A percentile compares a stretch with the other conserved stretches of the same genome.
These are phyloP conservation scores for Belgica antarctica DNA, from an alignment of 2,888 invertebrate species.

Conservation along the genomic window DNA sequence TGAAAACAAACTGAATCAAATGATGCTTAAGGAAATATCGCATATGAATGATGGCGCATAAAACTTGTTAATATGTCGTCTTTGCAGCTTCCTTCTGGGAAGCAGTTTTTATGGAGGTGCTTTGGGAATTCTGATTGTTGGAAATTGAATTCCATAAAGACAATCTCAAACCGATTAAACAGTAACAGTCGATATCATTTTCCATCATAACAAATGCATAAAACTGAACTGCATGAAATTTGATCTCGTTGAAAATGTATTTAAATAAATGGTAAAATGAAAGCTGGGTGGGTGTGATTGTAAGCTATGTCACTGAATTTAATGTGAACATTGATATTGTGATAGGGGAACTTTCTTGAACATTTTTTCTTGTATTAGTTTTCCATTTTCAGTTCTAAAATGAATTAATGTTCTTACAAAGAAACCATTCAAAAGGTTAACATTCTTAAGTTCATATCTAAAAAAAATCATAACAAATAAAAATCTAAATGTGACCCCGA, in stretches of 20 bases:
- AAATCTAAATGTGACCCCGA: no score
- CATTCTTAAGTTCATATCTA: no score
- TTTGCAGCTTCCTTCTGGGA: not conserved
- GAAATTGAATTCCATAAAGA: not conserved
- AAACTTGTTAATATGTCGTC: not conserved
- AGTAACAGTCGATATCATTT: not conserved
- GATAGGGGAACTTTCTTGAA: no score
- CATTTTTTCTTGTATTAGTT: no score
- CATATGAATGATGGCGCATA: no score
- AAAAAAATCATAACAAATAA: no score
- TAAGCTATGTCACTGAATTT: no score
- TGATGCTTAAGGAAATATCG: constrained; percentile 26
- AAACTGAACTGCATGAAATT: not conserved
- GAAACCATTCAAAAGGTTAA: no score
- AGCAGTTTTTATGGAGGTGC: not conserved
- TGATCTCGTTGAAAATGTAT: no score
- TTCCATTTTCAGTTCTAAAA: no score
- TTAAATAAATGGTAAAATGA: not conserved
- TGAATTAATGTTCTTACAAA: no score
- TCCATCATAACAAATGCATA: not conserved
- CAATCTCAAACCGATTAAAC: not conserved
- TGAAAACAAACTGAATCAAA: constrained; percentile 43
- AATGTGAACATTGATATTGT: no score
- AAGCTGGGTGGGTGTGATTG: not conserved
- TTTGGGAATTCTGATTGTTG: not conserved